These are phyloP conservation scores for Hipparchia sbordonii DNA, from an alignment of 2,888 invertebrate species.

Conservation along the genomic window DNA sequence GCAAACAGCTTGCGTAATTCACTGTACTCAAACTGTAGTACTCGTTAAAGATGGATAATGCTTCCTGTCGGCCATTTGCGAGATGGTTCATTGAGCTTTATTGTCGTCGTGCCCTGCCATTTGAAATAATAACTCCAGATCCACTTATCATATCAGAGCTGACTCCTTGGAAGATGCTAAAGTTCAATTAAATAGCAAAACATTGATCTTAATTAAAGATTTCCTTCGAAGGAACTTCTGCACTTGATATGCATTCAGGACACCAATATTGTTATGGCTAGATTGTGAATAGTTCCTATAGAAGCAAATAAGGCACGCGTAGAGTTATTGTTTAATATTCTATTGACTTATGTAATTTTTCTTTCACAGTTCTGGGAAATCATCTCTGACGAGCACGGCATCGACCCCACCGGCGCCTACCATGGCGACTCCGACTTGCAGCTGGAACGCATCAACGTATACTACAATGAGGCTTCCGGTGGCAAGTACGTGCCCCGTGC, in stretches of 20 bases:
- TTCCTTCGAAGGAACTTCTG: neutral
- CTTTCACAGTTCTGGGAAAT: slow-evolving; percentile 91
- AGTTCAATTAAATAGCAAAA: neutral
- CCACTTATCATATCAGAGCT: slow-evolving; percentile 25
- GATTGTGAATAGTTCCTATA: neutral
- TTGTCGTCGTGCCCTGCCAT: slow-evolving; percentile 42
- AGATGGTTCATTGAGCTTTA: slow-evolving; percentile 69
- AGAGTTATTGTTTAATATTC: neutral
- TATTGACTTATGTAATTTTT: slow-evolving; percentile 73
- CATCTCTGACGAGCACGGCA: slow-evolving; percentile 97
- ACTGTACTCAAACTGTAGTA: slow-evolving; percentile 49
- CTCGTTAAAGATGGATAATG: slow-evolving; percentile 65
- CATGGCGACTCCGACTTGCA: slow-evolving; percentile 95
- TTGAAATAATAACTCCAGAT: slow-evolving; percentile 31
- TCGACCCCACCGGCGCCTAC: slow-evolving; percentile 94
- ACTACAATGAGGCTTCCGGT: slow-evolving; percentile 95
- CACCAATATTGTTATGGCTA: neutral
- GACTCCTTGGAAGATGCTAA: neutral
- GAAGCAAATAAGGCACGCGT: neutral
- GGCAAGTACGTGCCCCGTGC: slow-evolving; percentile 76
- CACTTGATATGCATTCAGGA: neutral
- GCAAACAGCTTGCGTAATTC: slow-evolving; percentile 73
- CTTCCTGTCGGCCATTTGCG: slow-evolving; percentile 67
- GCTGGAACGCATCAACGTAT: slow-evolving; percentile 96
- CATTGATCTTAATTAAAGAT: neutral